Evolutionary conservation across 2,113 vertebrate species (phyloP).

Genomic region (Illadopsis cleaveri): DNA sequence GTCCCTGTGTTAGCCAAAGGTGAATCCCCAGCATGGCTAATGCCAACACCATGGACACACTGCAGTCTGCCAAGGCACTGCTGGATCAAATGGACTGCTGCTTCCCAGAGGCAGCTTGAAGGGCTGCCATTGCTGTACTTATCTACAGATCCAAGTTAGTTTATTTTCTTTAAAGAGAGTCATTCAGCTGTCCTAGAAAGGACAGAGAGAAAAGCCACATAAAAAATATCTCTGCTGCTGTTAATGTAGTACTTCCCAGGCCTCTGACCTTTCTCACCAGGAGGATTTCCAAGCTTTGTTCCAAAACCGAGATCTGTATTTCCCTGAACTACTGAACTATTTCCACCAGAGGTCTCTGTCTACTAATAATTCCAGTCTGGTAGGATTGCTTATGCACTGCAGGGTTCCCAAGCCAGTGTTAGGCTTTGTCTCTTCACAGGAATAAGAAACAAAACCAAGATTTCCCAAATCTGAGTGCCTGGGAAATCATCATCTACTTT

Average conservation of each 20-base stretch:
- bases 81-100: neutral
- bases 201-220: neutral
- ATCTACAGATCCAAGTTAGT: neutral
- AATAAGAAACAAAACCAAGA: neutral
- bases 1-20: neutral
- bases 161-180: neutral
- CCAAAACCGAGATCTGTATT: neutral
- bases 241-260: neutral
- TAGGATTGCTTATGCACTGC: neutral
- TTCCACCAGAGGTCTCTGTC: conserved; percentile 70
- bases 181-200: neutral
- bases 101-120: neutral
- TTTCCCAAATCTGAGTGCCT: neutral
- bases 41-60: neutral
- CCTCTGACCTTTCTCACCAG: neutral
- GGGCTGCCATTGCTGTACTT: neutral
- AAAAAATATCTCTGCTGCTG: neutral
- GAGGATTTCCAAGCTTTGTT: neutral
- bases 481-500: neutral
- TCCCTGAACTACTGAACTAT: conserved; percentile 10
- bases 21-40: fast-evolving
- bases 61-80: neutral
- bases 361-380: conserved; percentile 29
- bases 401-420: neutral
- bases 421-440: neutral